Evolutionary conservation across 2,797 vertebrate genomes (phyloP).

Genomic region (Hydrolagus colliei): DNA sequence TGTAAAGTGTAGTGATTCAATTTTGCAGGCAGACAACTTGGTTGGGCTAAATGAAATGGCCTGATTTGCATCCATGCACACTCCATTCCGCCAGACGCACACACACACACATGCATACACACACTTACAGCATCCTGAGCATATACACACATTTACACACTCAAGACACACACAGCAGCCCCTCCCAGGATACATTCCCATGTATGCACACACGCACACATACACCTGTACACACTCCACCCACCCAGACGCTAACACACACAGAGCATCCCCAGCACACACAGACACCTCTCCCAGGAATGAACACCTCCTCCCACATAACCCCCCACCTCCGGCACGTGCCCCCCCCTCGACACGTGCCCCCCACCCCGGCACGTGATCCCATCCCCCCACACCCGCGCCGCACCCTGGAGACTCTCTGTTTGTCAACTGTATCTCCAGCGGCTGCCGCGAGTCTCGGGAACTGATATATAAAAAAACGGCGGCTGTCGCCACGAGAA

Average conservation of each 20-base stretch:
- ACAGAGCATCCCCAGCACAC: neutral
- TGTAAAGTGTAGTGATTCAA: too few relatives aligned
- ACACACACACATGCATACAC: too few relatives aligned
- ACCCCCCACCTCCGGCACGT: neutral
- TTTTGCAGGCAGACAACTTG: too few relatives aligned
- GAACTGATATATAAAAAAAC: neutral
- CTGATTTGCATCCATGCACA: too few relatives aligned
- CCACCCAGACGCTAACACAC: neutral
- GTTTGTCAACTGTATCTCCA: neutral
- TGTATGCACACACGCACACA: too few relatives aligned
- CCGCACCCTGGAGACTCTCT: neutral
- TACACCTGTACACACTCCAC: constrained; percentile 17
- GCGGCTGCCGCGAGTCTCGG: neutral
- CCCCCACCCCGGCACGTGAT: neutral
- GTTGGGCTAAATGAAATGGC: too few relatives aligned
- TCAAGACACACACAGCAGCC: too few relatives aligned
- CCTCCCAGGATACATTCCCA: too few relatives aligned
- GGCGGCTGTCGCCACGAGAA: too few relatives aligned
- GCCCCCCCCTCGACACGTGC: neutral
- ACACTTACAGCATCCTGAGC: too few relatives aligned
- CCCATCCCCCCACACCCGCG: neutral
- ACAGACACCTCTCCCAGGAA: neutral
- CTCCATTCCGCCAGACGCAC: too few relatives aligned
- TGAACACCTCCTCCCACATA: neutral
- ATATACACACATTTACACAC: too few relatives aligned